Conservation (phyloP, 2,113 vertebrate species). For the Tichodroma muraria region DNA sequence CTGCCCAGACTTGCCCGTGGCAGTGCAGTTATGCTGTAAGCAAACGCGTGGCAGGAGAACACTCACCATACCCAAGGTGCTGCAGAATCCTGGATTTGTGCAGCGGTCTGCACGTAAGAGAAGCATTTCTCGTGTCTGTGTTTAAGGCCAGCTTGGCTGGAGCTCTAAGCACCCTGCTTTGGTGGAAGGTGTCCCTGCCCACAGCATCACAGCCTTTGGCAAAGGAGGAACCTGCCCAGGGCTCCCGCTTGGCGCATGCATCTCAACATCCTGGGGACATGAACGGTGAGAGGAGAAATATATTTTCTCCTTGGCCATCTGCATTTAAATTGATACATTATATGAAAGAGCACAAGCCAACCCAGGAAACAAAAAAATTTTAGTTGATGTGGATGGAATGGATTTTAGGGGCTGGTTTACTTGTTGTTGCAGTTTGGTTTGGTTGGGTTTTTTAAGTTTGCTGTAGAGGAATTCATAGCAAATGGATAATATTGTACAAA, state of each 20-base stretch:
- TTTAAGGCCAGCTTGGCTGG: background rate
- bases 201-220: background rate
- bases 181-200: background rate
- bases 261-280: background rate
- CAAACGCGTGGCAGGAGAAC: too few species aligned
- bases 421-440: background rate
- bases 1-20: too few species aligned
- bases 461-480: background rate
- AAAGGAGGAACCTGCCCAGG: background rate
- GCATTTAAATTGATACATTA: constrained; percentile 34
- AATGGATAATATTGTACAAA: background rate
- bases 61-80: background rate
- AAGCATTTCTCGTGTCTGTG: background rate
- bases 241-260: background rate
- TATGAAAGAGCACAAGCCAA: background rate
- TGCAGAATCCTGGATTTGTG: background rate
- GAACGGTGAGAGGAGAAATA: background rate
- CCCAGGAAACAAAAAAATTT: background rate
- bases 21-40: background rate
- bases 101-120: background rate
- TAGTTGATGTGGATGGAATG: background rate
- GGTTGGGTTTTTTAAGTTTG: background rate
- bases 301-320: constrained; percentile 2
- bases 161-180: background rate
- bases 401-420: background rate